Conservation (phyloP, 2,113 vertebrate genomes). For the Eulacestoma nigropectus region DNA sequence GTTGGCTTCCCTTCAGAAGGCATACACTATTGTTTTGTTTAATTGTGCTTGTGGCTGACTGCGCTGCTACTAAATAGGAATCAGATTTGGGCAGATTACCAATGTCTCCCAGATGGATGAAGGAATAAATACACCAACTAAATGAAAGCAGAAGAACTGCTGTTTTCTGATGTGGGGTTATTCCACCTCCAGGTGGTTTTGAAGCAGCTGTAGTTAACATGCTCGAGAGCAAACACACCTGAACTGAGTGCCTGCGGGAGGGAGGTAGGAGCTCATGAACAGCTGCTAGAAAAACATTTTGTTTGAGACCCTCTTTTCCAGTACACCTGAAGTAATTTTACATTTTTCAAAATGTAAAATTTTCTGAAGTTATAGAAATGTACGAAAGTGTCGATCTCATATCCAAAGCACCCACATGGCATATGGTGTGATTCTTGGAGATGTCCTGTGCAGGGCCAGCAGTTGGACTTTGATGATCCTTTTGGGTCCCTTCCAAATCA, state of each 20-base stretch:
- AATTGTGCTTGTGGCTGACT: neutral
- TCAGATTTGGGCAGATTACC: neutral
- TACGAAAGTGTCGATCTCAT: accelerated
- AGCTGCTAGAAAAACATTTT: neutral
- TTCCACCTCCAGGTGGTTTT: neutral
- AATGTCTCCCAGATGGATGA: neutral
- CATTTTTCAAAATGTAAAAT: neutral
- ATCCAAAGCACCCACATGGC: neutral
- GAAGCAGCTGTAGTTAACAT: neutral
- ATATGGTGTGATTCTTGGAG: neutral
- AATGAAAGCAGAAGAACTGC: neutral
- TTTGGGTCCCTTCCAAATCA: neutral
- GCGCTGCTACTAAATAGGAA: neutral
- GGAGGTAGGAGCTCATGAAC: neutral
- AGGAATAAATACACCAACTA: neutral
- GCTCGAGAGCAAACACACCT: neutral
- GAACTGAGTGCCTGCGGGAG: neutral
- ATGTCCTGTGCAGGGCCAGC: neutral
- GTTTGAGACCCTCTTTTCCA: neutral
- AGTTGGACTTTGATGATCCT: neutral
- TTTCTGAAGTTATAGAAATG: neutral
- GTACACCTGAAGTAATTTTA: neutral
- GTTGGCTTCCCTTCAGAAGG: neutral
- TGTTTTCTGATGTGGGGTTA: neutral
- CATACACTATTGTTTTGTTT: neutral